Evolutionary conservation across 2,113 vertebrate species (phyloP).

Genomic region (Myiagra hebetior): DNA sequence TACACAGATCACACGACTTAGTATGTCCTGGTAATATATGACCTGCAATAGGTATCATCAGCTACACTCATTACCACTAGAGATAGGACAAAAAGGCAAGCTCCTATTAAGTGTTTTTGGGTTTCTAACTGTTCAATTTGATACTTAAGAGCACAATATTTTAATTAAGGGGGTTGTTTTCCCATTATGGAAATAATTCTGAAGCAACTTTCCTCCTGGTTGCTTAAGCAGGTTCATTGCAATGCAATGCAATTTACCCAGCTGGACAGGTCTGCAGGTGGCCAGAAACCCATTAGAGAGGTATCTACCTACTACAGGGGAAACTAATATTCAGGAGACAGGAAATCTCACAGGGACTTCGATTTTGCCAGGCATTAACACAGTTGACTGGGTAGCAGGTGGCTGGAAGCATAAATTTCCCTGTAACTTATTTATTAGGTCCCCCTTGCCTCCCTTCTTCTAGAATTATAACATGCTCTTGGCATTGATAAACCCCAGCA

Average conservation of each 20-base stretch:
- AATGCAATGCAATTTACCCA: conserved; percentile 52
- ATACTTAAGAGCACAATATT: conserved; percentile 26
- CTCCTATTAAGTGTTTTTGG: not conserved
- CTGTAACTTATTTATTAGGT: conserved; percentile 65
- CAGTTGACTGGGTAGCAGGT: conserved; percentile 69
- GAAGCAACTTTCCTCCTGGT: not conserved
- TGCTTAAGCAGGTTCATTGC: conserved; percentile 54
- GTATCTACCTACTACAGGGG: conserved; percentile 54
- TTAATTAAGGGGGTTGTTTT: not conserved
- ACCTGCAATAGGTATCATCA: not conserved
- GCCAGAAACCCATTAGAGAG: conserved; percentile 62
- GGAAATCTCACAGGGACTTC: conserved; percentile 58
- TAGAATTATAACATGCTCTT: conserved; percentile 52
- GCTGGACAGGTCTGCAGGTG: conserved; percentile 66
- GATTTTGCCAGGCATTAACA: conserved; percentile 62
- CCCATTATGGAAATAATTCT: conserved; percentile 34
- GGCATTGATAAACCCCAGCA: conserved; percentile 38
- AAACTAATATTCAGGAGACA: conserved; percentile 65
- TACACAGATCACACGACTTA: not conserved
- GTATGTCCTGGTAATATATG: not conserved
- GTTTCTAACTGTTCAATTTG: conserved; percentile 11
- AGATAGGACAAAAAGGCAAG: not conserved
- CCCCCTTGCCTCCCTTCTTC: conserved; percentile 51
- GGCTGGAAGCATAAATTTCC: conserved; percentile 67
- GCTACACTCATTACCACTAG: not conserved